Evolutionary conservation across 2,113 vertebrate species (phyloP).

Genomic region (Blennius ocellaris): DNA sequence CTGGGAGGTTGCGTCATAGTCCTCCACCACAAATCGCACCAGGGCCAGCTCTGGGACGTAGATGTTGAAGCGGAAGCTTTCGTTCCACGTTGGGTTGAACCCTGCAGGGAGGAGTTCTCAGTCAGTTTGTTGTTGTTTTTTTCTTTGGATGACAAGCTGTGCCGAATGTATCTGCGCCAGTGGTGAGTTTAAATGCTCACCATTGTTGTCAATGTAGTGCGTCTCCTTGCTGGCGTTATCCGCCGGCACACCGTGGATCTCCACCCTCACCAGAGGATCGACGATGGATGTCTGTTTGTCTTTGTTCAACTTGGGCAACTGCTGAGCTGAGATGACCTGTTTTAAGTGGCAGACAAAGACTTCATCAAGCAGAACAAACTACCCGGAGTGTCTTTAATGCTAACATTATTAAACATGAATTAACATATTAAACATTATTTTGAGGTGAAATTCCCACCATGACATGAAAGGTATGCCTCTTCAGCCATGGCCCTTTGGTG

Average conservation of each 20-base stretch:
- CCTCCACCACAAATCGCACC: slow-evolving; percentile 91
- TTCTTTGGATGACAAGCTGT: not conserved
- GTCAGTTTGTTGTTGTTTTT: not conserved
- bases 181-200: slow-evolving; percentile 64
- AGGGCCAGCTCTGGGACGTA: slow-evolving; percentile 88
- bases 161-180: not conserved
- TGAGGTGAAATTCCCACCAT: slow-evolving; percentile 82
- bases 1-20: slow-evolving; percentile 87
- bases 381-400: too few species aligned
- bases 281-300: slow-evolving; percentile 90
- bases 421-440: not conserved
- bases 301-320: slow-evolving; percentile 94
- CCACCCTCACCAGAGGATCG: slow-evolving; percentile 91
- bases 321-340: slow-evolving; percentile 96
- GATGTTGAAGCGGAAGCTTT: slow-evolving; percentile 86
- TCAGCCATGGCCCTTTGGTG: slow-evolving; percentile 84
- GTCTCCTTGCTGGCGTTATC: slow-evolving; percentile 88
- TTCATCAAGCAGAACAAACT: too few species aligned
- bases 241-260: slow-evolving; percentile 86
- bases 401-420: too few species aligned
- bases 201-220: slow-evolving; percentile 89
- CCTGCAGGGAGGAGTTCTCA: slow-evolving; percentile 75
- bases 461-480: slow-evolving; percentile 84
- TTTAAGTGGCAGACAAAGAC: not conserved
- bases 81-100: slow-evolving; percentile 93